Base-by-base conservation (phyloP, 2,888 invertebrate genomes). In the Ormyrus rosae region DNA sequence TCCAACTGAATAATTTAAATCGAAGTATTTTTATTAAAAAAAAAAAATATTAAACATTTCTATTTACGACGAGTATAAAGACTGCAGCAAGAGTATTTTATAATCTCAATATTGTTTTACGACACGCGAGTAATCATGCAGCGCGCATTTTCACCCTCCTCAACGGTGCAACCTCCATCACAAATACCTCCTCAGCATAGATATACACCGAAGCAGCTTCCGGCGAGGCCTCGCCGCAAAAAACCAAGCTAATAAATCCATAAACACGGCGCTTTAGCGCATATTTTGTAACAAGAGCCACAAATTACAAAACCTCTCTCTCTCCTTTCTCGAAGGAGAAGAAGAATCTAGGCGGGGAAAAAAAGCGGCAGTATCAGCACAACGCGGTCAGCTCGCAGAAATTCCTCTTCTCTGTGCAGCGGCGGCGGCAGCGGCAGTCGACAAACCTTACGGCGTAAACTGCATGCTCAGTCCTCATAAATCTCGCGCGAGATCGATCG, bases 381-480 rank as follows among this genome's bases (percentile, higher is more conserved):
- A 50, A 64, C 51, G 45, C 46, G 34, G 46, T 10, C 50, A 50
- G 60, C 58, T 50, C 64, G 51, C 50, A 50, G 74, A 71, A 78
- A 68, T 73, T 73, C 68, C 69, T 48, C 56, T 48, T 72, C 55
- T 67, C 13, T 11, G 19, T 19, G 19, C 19, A 19, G 19, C 19
- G 2, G 2, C 48, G 5, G 51, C 50, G 63, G 68, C 48, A 6
- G 53, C 69, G 51, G 55, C 67, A 50, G 53, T 73, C 76, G 68
- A 68, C 75, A 53, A 71, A 75, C 80, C 76, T 76, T 77, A 80
- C 77, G 75, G 73, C 82, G 71, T 80, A 80, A 82, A 77, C 82
- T 82, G 80, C 82, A 82, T 74, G 78, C 77, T 78, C 80, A 70
- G 77, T 77, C 71, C 80, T 71, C 80, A 78, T 82, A 82, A 82